Conservation (phyloP, 2,113 vertebrate species). For the Brachypodius melanocephalos region DNA sequence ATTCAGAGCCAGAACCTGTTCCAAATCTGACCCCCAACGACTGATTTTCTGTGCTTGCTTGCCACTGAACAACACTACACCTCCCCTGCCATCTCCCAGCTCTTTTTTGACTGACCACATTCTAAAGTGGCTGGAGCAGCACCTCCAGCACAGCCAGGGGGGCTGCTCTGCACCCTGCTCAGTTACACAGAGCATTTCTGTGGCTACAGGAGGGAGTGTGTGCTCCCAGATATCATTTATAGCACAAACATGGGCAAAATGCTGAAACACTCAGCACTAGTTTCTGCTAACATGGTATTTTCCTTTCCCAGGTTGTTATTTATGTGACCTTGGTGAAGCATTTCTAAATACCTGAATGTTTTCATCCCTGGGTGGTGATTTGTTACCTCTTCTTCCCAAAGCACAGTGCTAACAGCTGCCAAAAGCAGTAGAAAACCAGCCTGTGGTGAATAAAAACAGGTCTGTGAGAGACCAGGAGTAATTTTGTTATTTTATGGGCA, state of each 20-base stretch:
- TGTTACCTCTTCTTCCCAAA: not conserved
- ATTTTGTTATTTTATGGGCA: not conserved
- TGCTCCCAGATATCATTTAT: not conserved
- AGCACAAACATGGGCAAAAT: not conserved
- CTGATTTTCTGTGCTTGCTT: not conserved
- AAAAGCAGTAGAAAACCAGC: not conserved
- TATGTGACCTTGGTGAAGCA: not conserved
- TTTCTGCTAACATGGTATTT: not conserved
- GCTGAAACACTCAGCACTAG: not conserved
- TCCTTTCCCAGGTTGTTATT: not conserved
- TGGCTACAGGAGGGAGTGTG: not conserved
- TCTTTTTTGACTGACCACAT: not conserved
- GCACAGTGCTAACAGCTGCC: not conserved
- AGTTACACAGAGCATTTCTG: not conserved
- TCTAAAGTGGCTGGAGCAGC: not conserved
- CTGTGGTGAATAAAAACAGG: not conserved
- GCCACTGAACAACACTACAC: accelerated
- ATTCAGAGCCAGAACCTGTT: not conserved
- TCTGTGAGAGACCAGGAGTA: not conserved
- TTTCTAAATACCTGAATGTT: not conserved
- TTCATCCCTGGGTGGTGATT: not conserved
- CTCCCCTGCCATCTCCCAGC: too few relatives aligned
- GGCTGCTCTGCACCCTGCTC: not conserved
- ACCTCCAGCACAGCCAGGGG: not conserved
- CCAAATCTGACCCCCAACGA: not conserved